Percentiles rank a stretch among this genome's conserved stretches.
Conservation (phyloP, 2,113 vertebrate species). For the Sturnus vulgaris region DNA sequence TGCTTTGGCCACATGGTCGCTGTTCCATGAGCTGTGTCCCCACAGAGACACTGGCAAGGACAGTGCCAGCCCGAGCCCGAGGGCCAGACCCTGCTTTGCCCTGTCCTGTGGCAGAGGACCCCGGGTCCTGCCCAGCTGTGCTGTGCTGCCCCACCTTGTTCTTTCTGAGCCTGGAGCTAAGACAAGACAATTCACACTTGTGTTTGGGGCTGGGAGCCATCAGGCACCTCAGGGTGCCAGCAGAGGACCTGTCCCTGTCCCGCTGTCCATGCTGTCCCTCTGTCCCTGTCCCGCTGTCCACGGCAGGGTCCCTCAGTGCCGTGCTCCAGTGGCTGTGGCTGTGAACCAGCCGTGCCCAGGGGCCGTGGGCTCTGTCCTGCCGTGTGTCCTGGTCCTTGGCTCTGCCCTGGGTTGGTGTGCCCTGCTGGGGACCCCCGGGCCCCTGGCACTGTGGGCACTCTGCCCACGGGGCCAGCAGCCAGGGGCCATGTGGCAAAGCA, state of each 20-base stretch:
- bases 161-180: background rate
- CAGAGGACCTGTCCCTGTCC: background rate
- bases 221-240: background rate
- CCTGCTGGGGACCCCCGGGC: rapidly evolving
- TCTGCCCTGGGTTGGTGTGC: rapidly evolving
- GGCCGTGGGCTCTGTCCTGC: background rate
- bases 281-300: too few relatives aligned
- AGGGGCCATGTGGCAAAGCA: rapidly evolving
- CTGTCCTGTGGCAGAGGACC: background rate
- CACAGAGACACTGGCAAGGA: background rate
- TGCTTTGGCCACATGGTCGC: conserved; percentile 34
- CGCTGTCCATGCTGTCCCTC: background rate
- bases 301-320: background rate
- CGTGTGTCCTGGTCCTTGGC: rapidly evolving
- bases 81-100: background rate
- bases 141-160: background rate
- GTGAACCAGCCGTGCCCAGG: rapidly evolving
- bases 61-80: background rate
- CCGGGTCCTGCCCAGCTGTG: background rate
- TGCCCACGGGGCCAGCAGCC: background rate
- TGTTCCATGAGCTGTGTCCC: background rate
- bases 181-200: background rate
- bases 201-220: background rate
- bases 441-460: rapidly evolving
- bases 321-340: rapidly evolving